Evolutionary conservation across 2,113 vertebrate genomes (phyloP).

Genomic region (Anser brachyrhynchus): DNA sequence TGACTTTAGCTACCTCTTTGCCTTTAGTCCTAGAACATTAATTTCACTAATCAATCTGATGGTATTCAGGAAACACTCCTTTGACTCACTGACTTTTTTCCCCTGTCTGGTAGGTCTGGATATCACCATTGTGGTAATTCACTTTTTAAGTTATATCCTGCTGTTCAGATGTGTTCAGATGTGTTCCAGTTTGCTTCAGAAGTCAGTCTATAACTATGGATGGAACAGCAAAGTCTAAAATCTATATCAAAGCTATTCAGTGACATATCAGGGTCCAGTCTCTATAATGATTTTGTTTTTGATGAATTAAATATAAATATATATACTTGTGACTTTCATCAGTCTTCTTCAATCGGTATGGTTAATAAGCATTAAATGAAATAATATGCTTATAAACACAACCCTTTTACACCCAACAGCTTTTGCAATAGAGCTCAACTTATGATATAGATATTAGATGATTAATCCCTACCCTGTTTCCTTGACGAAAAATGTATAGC

Average conservation of each 20-base stretch:
- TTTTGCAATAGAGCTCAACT: background rate
- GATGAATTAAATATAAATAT: background rate
- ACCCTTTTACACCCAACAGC: background rate
- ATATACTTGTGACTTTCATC: background rate
- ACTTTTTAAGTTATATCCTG: background rate
- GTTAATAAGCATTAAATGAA: constrained; percentile 53
- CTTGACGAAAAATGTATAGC: background rate
- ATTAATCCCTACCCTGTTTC: background rate
- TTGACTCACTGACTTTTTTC: background rate
- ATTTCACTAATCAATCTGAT: background rate
- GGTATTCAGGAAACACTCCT: background rate
- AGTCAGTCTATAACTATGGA: background rate
- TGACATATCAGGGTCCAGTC: background rate
- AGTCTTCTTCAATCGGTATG: constrained; percentile 23
- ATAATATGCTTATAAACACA: background rate
- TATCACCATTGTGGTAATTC: background rate
- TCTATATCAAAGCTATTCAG: background rate
- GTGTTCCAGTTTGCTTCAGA: background rate
- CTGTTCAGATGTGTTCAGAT: background rate
- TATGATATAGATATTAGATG: background rate
- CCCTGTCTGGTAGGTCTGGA: background rate
- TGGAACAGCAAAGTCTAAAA: background rate
- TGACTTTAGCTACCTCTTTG: background rate
- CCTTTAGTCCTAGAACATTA: background rate
- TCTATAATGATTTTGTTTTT: background rate